These are phyloP conservation scores for Drosophila trapezifrons DNA, from an alignment of 1,140 invertebrate species.

Conservation along the genomic window DNA sequence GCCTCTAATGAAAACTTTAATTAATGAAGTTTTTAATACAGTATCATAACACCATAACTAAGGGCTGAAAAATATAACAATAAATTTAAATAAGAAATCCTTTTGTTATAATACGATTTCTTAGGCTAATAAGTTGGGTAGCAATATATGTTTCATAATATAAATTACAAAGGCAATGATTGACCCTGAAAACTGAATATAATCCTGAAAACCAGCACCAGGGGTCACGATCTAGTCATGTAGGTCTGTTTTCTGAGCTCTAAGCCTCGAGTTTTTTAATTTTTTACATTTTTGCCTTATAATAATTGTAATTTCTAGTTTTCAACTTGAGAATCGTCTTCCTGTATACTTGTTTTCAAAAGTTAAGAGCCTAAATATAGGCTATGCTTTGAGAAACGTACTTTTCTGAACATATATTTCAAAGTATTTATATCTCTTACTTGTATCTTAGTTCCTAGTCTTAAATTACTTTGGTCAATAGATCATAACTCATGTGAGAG, in stretches of 20 bases:
- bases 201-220: neutral
- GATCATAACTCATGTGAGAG: conserved; percentile 36
- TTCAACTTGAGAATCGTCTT: neutral
- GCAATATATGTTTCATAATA: neutral
- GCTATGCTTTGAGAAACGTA: neutral
- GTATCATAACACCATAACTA: too few relatives aligned
- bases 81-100: too few relatives aligned
- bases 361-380: neutral
- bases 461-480: conserved; percentile 27
- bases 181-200: too few relatives aligned
- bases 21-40: too few relatives aligned
- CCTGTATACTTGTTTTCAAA: too few relatives aligned
- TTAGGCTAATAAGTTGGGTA: neutral
- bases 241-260: neutral
- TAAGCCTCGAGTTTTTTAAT: neutral
- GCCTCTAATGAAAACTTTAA: too few relatives aligned
- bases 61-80: too few relatives aligned
- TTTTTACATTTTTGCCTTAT: neutral
- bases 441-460: neutral
- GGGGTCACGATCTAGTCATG: neutral
- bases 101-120: too few relatives aligned
- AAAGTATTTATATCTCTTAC: neutral
- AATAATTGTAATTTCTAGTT: neutral
- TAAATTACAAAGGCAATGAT: neutral
- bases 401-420: neutral